A percentile compares a stretch with the other conserved stretches of the same genome.
Evolutionary conservation across 2,888 invertebrate genomes (phyloP).

Genomic region (Synanthedon andrenaeformis): DNA sequence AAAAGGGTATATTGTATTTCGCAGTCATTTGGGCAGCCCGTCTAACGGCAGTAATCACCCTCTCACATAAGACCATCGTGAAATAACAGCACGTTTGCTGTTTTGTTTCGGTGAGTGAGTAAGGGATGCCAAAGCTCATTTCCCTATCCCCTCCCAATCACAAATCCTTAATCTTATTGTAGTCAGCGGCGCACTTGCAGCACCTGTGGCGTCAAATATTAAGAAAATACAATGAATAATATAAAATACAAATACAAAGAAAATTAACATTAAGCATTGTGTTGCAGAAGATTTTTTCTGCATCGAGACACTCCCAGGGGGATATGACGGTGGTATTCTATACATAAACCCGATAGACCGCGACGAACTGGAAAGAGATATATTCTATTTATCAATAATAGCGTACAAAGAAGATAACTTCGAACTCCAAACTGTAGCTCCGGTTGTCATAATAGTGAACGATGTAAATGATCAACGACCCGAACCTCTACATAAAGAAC

Average conservation of each 20-base stretch:
- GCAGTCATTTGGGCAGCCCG: no score
- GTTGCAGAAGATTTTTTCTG: constrained; percentile 46
- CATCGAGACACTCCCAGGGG: constrained; percentile 37
- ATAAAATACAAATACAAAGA: not conserved
- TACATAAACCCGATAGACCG: constrained; percentile 52
- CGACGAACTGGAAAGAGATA: constrained; percentile 49
- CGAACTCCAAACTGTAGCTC: constrained; percentile 29
- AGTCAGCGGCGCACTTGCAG: no score
- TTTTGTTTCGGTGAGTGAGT: no score
- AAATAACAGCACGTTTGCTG: no score
- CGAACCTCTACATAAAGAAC: constrained; percentile 37
- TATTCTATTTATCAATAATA: constrained; percentile 52
- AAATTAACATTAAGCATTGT: not conserved
- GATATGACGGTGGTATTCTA: constrained; percentile 36
- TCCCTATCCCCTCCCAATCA: no score
- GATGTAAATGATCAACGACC: constrained; percentile 78
- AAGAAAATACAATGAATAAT: no score
- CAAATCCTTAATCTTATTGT: no score
- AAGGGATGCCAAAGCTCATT: no score
- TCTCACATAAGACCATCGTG: no score
- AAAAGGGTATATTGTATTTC: no score
- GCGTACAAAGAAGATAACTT: constrained; percentile 54
- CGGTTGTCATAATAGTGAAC: constrained; percentile 57
- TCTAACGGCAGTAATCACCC: no score
- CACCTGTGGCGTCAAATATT: no score